A percentile compares a stretch with the other conserved stretches of the same genome.
These are phyloP conservation scores for Euura saliciscinereae DNA, from an alignment of 1,140 invertebrate genomes.

Conservation along the genomic window DNA sequence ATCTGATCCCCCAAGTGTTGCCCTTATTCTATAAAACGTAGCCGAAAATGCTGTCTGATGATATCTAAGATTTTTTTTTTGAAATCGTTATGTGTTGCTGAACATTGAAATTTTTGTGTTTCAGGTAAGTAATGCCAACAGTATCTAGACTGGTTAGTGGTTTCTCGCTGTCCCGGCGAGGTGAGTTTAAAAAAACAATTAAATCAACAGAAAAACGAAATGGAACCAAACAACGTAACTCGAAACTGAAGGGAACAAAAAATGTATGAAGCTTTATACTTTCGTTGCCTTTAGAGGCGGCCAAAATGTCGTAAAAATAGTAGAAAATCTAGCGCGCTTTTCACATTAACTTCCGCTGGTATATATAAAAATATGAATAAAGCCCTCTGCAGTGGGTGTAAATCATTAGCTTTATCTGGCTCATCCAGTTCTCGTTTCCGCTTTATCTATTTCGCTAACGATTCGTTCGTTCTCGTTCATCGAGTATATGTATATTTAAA, in stretches of 20 bases:
- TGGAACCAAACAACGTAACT: not conserved
- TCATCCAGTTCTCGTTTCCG: constrained; percentile 49
- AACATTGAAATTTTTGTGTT: not conserved
- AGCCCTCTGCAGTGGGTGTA: constrained; percentile 32
- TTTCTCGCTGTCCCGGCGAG: not conserved
- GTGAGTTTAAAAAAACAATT: not conserved
- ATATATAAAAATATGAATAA: constrained; percentile 13
- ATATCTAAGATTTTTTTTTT: not conserved
- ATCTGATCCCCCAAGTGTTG: not conserved
- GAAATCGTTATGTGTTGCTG: not conserved
- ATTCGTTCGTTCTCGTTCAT: constrained; percentile 33
- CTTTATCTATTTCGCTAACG: constrained; percentile 52
- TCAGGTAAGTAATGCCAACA: not conserved
- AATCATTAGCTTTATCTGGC: constrained; percentile 57
- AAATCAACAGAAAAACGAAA: not conserved
- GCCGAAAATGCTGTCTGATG: not conserved
- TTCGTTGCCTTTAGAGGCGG: not conserved
- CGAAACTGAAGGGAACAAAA: not conserved
- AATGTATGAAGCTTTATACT: not conserved
- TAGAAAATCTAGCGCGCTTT: not conserved
- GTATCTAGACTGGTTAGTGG: not conserved
- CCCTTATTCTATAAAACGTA: not conserved
- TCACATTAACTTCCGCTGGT: constrained; percentile 9
- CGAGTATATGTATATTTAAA: not conserved
- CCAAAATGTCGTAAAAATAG: not conserved